Percentiles rank a stretch among this genome's conserved stretches.
phyloP scores from a whole-genome alignment of 1,140 invertebrate species.

The Aphidius gifuensis region DNA sequence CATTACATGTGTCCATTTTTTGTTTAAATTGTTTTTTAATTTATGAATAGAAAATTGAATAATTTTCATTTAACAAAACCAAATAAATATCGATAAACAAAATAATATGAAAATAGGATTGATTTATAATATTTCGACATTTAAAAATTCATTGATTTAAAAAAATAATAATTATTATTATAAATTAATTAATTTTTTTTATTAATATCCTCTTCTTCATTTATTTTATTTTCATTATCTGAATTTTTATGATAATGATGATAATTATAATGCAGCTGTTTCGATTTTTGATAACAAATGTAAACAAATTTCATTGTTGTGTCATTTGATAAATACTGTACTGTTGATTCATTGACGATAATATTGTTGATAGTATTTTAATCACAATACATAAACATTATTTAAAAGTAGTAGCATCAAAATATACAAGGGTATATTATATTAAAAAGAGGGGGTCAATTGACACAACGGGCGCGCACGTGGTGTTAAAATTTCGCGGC shows the following conservation, averaged over 20 bases:
- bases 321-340: not conserved
- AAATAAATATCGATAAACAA: constrained; percentile 18
- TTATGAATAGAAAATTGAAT: too few relatives aligned
- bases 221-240: not conserved
- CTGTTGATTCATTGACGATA: too few relatives aligned
- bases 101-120: not conserved
- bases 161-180: too few relatives aligned
- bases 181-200: not conserved
- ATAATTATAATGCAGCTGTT: not conserved
- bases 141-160: constrained; percentile 2
- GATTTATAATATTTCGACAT: constrained; percentile 2
- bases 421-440: too few relatives aligned
- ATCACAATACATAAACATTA: too few relatives aligned
- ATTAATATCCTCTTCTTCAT: not conserved
- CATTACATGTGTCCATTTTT: too few relatives aligned
- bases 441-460: too few relatives aligned
- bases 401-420: too few relatives aligned
- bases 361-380: too few relatives aligned
- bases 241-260: constrained; percentile 6
- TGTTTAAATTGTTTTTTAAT: too few relatives aligned
- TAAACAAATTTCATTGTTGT: constrained; percentile 17
- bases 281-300: constrained; percentile 19
- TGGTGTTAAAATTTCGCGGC: too few relatives aligned
- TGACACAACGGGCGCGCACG: too few relatives aligned
- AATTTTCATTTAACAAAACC: constrained; percentile 23